Evolutionary conservation across 2,113 vertebrate species (phyloP).

Genomic region (Hemiscyllium ocellatum): DNA sequence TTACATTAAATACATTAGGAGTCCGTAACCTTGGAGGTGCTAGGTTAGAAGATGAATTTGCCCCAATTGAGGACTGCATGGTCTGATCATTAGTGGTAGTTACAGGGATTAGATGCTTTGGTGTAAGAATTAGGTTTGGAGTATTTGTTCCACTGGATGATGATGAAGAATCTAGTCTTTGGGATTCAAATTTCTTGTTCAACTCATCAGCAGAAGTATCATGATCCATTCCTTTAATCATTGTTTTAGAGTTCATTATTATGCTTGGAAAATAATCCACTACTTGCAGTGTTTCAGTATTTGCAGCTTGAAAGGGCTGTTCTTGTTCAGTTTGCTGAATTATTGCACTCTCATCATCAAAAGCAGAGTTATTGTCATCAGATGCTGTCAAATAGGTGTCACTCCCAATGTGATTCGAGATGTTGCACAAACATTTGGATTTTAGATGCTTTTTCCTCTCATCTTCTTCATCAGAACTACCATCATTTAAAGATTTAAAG

Average conservation of each 20-base stretch:
- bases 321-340: constrained; percentile 56
- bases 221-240: constrained; percentile 54
- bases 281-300: background rate
- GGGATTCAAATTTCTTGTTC: constrained; percentile 77
- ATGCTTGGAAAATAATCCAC: constrained; percentile 42
- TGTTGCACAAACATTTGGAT: constrained; percentile 57
- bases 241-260: constrained; percentile 51
- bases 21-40: constrained; percentile 66
- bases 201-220: constrained; percentile 78
- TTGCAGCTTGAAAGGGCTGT: constrained; percentile 38
- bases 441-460: constrained; percentile 48
- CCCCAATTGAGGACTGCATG: background rate
- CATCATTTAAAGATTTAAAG: constrained; percentile 51
- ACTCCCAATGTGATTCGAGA: constrained; percentile 67
- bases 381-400: constrained; percentile 82
- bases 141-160: constrained; percentile 71
- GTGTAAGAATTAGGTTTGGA: constrained; percentile 57
- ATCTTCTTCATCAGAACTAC: constrained; percentile 66
- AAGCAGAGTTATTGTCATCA: constrained; percentile 85
- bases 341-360: constrained; percentile 71
- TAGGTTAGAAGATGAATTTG: constrained; percentile 53
- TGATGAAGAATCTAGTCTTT: constrained; percentile 77
- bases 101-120: constrained; percentile 50
- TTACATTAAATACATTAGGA: constrained; percentile 63
- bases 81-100: constrained; percentile 41